phyloP scores from a whole-genome alignment of 2,113 vertebrate species.

The Micronycteris hirsuta region DNA sequence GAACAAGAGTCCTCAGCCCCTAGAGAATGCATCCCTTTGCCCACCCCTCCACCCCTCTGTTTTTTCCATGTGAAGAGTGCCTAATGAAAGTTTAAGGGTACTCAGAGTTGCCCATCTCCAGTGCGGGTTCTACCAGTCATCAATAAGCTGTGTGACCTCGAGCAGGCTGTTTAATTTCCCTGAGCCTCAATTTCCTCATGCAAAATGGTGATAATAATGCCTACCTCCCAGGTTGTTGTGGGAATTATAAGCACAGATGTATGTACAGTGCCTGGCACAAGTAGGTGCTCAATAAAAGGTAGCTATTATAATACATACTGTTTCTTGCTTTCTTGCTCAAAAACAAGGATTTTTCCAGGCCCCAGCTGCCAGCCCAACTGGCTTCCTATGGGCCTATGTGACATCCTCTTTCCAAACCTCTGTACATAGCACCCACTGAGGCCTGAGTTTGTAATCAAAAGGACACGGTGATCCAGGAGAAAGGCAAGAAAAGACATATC shows the following conservation, averaged over 20 bases:
- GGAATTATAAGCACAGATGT: slow-evolving; percentile 50
- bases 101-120: background rate
- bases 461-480: background rate
- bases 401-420: background rate
- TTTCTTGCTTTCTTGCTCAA: slow-evolving; percentile 10
- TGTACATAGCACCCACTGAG: background rate
- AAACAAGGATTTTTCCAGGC: slow-evolving; percentile 26
- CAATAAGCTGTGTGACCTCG: slow-evolving; percentile 6
- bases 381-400: background rate
- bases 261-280: slow-evolving; percentile 64
- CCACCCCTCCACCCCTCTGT: background rate
- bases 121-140: background rate
- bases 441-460: background rate
- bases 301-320: slow-evolving; percentile 4
- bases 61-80: slow-evolving; percentile 2
- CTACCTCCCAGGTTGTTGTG: slow-evolving; percentile 58
- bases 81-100: background rate
- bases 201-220: slow-evolving; percentile 26
- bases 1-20: background rate
- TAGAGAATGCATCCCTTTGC: background rate
- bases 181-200: slow-evolving; percentile 49
- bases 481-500: background rate
- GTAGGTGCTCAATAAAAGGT: slow-evolving; percentile 70
- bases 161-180: background rate
- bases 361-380: background rate